These are phyloP conservation scores for Cacajao melanocephalus DNA, from an alignment of 2,797 vertebrate genomes.

Conservation along the genomic window DNA sequence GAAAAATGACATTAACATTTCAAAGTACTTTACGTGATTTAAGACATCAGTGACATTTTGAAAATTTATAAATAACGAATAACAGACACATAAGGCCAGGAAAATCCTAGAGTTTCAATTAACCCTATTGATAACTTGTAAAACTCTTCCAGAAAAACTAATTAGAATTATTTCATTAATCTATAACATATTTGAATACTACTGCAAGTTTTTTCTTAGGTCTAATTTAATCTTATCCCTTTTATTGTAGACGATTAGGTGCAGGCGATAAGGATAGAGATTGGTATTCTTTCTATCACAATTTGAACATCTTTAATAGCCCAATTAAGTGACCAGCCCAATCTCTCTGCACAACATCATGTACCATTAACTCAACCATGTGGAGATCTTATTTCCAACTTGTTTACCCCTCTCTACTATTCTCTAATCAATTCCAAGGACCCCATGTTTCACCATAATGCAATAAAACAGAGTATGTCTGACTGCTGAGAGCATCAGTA, in stretches of 20 bases:
- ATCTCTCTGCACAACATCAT: not conserved
- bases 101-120: not conserved
- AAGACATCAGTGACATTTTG: not conserved
- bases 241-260: not conserved
- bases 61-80: not conserved
- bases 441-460: not conserved
- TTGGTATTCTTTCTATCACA: not conserved
- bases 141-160: constrained; percentile 1
- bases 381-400: not conserved
- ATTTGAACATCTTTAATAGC: not conserved
- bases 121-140: not conserved
- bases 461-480: not conserved
- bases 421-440: not conserved
- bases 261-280: not conserved
- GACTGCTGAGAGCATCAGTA: not conserved
- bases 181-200: not conserved
- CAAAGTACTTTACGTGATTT: not conserved
- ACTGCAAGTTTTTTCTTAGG: not conserved
- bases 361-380: not conserved
- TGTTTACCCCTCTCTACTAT: not conserved
- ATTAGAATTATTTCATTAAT: not conserved
- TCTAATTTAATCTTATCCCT: not conserved
- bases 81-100: not conserved
- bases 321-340: not conserved
- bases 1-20: not conserved